Conservation (phyloP, 2,113 vertebrate genomes). For the Felis chaus region DNA sequence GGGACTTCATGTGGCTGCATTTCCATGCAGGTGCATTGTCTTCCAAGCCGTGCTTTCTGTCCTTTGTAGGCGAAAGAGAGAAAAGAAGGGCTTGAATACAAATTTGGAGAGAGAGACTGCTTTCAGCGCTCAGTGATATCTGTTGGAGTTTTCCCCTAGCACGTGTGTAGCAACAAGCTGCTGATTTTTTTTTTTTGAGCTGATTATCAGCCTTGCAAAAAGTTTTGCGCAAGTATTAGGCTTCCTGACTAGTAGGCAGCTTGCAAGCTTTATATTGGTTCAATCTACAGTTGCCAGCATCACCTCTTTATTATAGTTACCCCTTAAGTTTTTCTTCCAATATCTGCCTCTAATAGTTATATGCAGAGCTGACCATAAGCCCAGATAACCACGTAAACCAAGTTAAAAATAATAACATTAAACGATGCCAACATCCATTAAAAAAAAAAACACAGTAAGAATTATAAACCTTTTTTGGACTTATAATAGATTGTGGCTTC, state of each 20-base stretch:
- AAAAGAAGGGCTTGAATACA: constrained; percentile 39
- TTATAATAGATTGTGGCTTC: neutral
- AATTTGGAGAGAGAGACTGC: constrained; percentile 33
- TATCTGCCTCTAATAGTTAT: neutral
- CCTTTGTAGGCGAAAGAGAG: constrained; percentile 52
- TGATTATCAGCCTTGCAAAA: neutral
- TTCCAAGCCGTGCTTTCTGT: constrained; percentile 45
- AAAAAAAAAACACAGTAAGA: neutral
- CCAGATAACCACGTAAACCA: neutral
- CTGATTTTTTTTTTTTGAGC: neutral
- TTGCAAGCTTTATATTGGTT: neutral
- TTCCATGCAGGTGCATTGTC: constrained; percentile 61
- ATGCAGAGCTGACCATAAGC: neutral
- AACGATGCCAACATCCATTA: neutral
- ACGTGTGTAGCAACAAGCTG: neutral
- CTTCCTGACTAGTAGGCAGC: neutral
- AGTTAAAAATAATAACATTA: neutral
- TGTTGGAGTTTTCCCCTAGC: neutral
- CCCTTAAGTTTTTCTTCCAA: neutral
- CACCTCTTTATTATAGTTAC: neutral
- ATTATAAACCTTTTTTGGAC: neutral
- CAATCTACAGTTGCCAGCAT: neutral
- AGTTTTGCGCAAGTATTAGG: neutral
- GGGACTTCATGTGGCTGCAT: constrained; percentile 53
- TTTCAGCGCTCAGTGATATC: neutral